Percentiles rank a stretch among this genome's conserved stretches.
Conservation (phyloP, 2,888 invertebrate genomes). For the Ceratothoa steindachneri region DNA sequence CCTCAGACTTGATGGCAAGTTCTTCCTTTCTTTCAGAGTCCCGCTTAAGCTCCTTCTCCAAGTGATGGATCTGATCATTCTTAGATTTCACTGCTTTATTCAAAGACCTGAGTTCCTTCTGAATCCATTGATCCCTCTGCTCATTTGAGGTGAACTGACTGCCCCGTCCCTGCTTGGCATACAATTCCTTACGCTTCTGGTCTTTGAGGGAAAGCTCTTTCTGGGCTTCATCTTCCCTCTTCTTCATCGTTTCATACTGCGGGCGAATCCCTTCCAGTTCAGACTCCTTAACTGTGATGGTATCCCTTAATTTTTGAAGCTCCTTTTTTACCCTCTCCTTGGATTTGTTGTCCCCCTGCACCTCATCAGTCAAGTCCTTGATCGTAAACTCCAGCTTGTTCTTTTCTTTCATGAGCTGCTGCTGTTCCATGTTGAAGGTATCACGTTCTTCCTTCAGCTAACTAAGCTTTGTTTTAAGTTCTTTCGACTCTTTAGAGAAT, state of each 20-base stretch:
- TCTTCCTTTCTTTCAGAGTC: conserved; percentile 76
- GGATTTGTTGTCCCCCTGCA: conserved; percentile 89
- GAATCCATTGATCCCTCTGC: conserved; percentile 94
- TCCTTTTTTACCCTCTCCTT: conserved; percentile 87
- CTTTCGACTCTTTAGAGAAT: conserved; percentile 68
- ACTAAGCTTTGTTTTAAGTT: conserved; percentile 71
- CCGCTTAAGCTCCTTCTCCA: conserved; percentile 79
- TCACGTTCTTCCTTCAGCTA: conserved; percentile 80
- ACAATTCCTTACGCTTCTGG: conserved; percentile 90
- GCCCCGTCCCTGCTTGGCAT: conserved; percentile 95
- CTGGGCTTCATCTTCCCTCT: conserved; percentile 87
- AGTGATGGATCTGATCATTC: conserved; percentile 77
- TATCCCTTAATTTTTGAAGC: conserved; percentile 75
- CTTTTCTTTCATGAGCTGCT: conserved; percentile 85
- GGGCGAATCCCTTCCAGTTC: conserved; percentile 87
- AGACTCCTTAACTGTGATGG: conserved; percentile 82
- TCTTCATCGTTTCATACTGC: conserved; percentile 85
- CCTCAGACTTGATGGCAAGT: conserved; percentile 65
- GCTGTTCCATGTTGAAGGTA: conserved; percentile 81
- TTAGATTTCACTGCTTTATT: conserved; percentile 94
- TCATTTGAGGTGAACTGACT: conserved; percentile 88
- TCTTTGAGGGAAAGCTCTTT: conserved; percentile 83
- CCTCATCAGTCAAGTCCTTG: conserved; percentile 74
- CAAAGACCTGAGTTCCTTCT: conserved; percentile 85
- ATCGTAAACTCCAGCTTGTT: conserved; percentile 91